Conservation (phyloP, 2,888 invertebrate species). For the Hoplodrina blanda region DNA sequence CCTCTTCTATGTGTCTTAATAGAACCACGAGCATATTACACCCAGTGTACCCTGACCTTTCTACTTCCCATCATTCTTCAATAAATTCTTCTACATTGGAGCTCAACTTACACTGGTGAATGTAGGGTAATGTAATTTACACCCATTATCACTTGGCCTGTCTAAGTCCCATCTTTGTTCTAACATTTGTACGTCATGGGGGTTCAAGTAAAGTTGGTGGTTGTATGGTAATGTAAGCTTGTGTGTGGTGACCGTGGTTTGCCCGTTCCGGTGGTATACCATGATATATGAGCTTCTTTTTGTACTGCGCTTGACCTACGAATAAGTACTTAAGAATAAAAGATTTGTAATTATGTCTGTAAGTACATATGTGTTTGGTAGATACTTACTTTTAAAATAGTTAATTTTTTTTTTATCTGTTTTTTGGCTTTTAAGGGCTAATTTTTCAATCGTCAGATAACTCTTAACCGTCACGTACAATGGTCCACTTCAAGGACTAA, state of each 20-base stretch:
- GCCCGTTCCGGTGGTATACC: constrained; percentile 84
- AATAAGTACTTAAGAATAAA: constrained; percentile 64
- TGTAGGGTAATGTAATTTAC: constrained; percentile 72
- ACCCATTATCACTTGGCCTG: constrained; percentile 45
- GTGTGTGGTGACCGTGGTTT: constrained; percentile 79
- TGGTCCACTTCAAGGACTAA: too few species aligned
- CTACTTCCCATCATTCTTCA: constrained; percentile 20
- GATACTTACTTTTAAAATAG: constrained; percentile 23
- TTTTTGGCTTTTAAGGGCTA: too few species aligned
- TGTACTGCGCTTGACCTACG: constrained; percentile 81
- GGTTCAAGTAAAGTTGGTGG: constrained; percentile 68
- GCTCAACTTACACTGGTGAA: constrained; percentile 67
- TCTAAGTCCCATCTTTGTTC: constrained; percentile 26
- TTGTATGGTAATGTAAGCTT: constrained; percentile 76
- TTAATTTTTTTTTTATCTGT: too few species aligned
- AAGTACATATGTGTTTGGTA: constrained; percentile 27
- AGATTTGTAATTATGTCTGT: constrained; percentile 47
- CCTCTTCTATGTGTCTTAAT: constrained; percentile 64
- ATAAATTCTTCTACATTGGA: constrained; percentile 18
- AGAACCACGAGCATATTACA: constrained; percentile 65
- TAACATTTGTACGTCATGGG: constrained; percentile 13
- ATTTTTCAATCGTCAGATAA: too few species aligned
- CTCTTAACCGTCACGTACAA: too few species aligned
- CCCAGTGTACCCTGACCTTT: constrained; percentile 50
- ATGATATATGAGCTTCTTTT: constrained; percentile 81